Evolutionary conservation across 2,113 vertebrate species (phyloP), one percentile per base, ranked within the genome.

Genomic region (Pelmatolapia mariae): DNA sequence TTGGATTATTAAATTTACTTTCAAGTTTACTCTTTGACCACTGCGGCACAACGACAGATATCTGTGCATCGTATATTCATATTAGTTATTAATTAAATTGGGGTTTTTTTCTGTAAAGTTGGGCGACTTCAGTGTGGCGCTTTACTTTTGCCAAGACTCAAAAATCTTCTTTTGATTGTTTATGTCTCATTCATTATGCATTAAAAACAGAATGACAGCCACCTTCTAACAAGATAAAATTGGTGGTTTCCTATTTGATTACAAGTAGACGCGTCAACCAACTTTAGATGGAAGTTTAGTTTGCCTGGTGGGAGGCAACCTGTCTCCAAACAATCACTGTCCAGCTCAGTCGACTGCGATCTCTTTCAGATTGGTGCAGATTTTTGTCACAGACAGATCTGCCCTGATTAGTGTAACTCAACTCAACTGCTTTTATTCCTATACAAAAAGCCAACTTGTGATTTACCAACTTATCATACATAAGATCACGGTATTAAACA

Each of bases 1-100:
- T 47, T 52, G 38, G 10, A 61, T 68, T 40, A 68, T 68, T 40
- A 68, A 40, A 68, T 68, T 68, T 38, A 22, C 63, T 68, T 40
- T 40, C 11, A 22, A 68, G 10, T 40, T 40, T 68, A 68, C 33
- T 68, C 33, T 68, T 40, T 40, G 33, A 68, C 33, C n/a, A 36
- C 7, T 38, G 19, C 0, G 4, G 61, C 7, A 68, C 63, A 68
- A 68, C 1, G 7, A 40, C 36, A 68, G 63, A 68, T 6, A 22
- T 40, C 36, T 40, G 19, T 68, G 36, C 19, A 40, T 68, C 2
- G 0, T 40, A 68, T 68, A 68, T 15, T 71, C 36, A 71, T 43
- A 24, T 43, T 24, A 45, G 15, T 45, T 45, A 24, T 45, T 73
- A 45, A 73, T 73, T 26, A 45, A 10, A 45, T 43, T 6, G 13